Percentiles rank a stretch among this genome's conserved stretches.
Conservation (phyloP, 2,113 vertebrate species). For the Chiloscyllium plagiosum region DNA sequence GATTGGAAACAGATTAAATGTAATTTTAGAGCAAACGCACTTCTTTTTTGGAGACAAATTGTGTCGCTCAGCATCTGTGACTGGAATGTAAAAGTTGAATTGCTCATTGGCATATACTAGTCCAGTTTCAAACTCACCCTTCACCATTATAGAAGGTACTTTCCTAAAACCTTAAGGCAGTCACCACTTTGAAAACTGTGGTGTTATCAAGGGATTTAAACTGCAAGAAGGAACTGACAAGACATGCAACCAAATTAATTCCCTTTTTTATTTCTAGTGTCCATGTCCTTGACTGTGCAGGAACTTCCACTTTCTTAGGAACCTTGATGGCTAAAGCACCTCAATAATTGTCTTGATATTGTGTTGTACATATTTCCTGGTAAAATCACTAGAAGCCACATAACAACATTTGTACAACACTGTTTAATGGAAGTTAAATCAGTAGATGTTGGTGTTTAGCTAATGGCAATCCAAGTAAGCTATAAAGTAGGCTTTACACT, state of each 20-base stretch:
- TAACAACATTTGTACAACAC: not conserved
- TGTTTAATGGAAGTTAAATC: not conserved
- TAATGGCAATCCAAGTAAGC: not conserved
- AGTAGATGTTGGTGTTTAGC: not conserved
- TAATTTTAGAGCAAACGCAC: not conserved
- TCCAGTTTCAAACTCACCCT: not conserved
- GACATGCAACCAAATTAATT: not conserved
- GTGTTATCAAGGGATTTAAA: not conserved
- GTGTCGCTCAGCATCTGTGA: not conserved
- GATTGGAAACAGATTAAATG: conserved; percentile 10
- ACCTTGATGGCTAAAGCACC: not conserved
- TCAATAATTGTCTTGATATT: not conserved
- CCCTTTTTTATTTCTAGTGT: not conserved
- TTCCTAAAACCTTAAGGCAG: not conserved
- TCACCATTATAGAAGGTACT: not conserved
- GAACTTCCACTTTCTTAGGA: not conserved
- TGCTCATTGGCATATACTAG: not conserved
- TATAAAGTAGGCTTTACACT: not conserved
- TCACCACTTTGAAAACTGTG: not conserved
- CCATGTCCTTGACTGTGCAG: not conserved
- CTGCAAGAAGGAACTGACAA: not conserved
- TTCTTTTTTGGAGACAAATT: not conserved
- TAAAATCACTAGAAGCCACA: not conserved
- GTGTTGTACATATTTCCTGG: not conserved
- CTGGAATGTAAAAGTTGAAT: not conserved